These are phyloP conservation scores for Megaceryle torquata DNA, from an alignment of 2,113 vertebrate genomes.

Conservation along the genomic window DNA sequence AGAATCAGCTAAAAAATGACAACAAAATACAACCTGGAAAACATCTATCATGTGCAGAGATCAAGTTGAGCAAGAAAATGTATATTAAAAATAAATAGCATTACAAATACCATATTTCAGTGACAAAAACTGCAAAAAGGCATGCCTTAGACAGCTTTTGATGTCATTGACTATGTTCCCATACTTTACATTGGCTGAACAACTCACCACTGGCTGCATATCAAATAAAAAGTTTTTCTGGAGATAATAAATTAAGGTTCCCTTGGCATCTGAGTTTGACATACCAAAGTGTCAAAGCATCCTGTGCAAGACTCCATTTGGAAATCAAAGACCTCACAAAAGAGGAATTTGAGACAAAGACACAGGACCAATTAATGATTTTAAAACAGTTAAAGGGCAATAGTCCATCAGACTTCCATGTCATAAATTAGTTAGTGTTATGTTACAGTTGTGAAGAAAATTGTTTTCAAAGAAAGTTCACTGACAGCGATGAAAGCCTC, in stretches of 20 bases:
- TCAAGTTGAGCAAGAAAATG: background rate
- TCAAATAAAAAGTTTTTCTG: background rate
- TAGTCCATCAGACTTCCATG: background rate
- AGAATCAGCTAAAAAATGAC: constrained; percentile 23
- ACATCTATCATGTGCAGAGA: background rate
- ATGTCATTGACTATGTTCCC: background rate
- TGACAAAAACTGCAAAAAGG: background rate
- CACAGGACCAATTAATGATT: background rate
- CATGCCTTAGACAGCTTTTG: background rate
- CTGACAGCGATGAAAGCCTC: background rate
- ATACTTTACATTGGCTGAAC: background rate
- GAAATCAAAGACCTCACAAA: background rate
- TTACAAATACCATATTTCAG: background rate
- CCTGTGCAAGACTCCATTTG: background rate
- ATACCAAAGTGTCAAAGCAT: background rate
- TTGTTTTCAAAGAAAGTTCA: background rate
- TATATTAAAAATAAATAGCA: background rate
- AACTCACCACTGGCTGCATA: background rate
- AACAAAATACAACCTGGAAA: background rate
- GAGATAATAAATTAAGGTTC: background rate
- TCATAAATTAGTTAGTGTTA: background rate
- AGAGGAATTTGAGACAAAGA: background rate
- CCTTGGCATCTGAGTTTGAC: background rate
- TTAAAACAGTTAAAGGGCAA: background rate
- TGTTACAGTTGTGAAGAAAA: background rate